These are phyloP conservation scores for Hippolais icterina DNA, from an alignment of 2,113 vertebrate genomes.

Conservation along the genomic window DNA sequence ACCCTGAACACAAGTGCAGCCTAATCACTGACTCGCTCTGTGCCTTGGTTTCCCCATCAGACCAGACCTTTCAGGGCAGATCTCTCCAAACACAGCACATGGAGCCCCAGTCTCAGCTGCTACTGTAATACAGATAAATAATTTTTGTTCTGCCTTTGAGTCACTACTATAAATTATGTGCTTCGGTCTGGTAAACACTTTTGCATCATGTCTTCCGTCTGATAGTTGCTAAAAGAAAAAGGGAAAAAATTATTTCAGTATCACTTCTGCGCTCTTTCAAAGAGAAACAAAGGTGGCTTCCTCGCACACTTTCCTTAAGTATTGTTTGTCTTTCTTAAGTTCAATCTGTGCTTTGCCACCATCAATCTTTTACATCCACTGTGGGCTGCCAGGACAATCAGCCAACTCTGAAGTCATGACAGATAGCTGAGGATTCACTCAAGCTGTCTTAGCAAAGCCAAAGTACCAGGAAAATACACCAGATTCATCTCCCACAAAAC, in stretches of 20 bases:
- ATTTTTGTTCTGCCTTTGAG: constrained; percentile 27
- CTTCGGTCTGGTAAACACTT: constrained; percentile 31
- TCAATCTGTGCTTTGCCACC: not conserved
- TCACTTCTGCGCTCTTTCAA: constrained; percentile 36
- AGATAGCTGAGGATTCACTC: not conserved
- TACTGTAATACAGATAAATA: constrained; percentile 12
- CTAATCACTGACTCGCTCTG: not conserved
- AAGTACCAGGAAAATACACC: not conserved
- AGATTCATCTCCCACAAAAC: not conserved
- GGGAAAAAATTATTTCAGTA: not conserved
- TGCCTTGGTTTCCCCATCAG: not conserved
- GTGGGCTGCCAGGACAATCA: not conserved
- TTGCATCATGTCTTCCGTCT: constrained; percentile 42
- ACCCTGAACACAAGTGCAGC: not conserved
- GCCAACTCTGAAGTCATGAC: not conserved
- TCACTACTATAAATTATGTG: constrained; percentile 44
- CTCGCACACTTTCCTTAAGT: not conserved
- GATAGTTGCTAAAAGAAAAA: not conserved
- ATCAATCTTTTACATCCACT: not conserved
- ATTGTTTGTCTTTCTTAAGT: not conserved
- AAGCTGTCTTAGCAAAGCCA: not conserved
- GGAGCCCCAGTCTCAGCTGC: not conserved
- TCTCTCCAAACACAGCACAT: not conserved
- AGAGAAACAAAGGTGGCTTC: not conserved
- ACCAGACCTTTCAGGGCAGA: not conserved